phyloP scores from a whole-genome alignment of 1,140 invertebrate genomes.

The Orius laevigatus region DNA sequence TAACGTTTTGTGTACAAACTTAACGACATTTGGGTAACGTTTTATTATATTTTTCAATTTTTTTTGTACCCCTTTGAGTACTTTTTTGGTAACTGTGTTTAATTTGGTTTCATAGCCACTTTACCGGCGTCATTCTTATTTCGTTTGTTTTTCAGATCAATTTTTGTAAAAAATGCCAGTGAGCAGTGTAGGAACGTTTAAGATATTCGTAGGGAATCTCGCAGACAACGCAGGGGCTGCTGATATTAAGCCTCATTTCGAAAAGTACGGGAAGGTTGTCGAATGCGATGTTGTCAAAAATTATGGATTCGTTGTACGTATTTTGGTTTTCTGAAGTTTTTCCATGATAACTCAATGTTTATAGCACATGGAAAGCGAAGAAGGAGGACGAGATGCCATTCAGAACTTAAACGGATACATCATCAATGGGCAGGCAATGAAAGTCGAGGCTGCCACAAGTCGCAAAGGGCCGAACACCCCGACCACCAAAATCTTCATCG shows the following conservation, averaged over 20 bases:
- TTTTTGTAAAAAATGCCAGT: slow-evolving; percentile 51
- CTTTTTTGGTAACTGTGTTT: too few relatives aligned
- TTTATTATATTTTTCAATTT: too few relatives aligned
- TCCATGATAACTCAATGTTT: too few relatives aligned
- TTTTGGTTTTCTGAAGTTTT: neutral
- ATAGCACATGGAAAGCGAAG: slow-evolving; percentile 83
- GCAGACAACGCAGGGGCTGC: slow-evolving; percentile 72
- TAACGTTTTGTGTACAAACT: too few relatives aligned
- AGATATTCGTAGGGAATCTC: slow-evolving; percentile 90
- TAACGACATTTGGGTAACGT: too few relatives aligned
- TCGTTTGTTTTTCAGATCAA: too few relatives aligned
- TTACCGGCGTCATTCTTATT: too few relatives aligned
- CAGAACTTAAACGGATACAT: slow-evolving; percentile 77
- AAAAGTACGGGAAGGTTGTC: slow-evolving; percentile 87
- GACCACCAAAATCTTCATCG: slow-evolving; percentile 78
- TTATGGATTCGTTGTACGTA: slow-evolving; percentile 81
- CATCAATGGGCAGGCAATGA: slow-evolving; percentile 74
- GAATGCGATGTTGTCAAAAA: slow-evolving; percentile 94
- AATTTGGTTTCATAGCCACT: too few relatives aligned
- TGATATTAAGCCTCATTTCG: slow-evolving; percentile 78
- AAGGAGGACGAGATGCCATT: slow-evolving; percentile 78
- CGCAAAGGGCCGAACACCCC: slow-evolving; percentile 66
- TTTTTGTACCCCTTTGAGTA: too few relatives aligned
- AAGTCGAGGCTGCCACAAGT: slow-evolving; percentile 79
- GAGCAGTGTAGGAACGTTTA: slow-evolving; percentile 68